Evolutionary conservation across 2,797 vertebrate genomes (phyloP), one percentile per base, ranked within the genome.

Genomic region (Sardinella longiceps): DNA sequence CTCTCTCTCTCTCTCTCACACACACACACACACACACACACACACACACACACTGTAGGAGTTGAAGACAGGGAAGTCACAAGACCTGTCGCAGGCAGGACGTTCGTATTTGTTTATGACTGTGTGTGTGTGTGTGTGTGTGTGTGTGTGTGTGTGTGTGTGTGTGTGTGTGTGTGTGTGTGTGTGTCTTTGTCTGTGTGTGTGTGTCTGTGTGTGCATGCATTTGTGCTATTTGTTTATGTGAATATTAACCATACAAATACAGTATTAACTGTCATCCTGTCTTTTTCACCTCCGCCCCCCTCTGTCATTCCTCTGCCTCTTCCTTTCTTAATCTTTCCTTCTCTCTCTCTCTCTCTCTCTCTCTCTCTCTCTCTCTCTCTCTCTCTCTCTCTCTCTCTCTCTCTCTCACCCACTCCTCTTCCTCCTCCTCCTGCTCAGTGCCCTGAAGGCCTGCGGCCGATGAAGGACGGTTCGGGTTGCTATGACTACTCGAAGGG

Each of bases 401-500:
- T 39, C 3, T 82, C 84, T 87, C 82, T 66, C 81, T 87, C 84
- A 12, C 30, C 77, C 9, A 63, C n/a, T 50, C 23, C 60, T 43
- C 33, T 11, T n/a, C 30, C 39, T 51, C 25, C 74, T 39, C 63
- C 25, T 63, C 28, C 90, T 48, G 0, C 50, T 86, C 92, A 99
- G 98, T 99, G 98, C 91, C 98, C 98, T 0, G 96, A 95, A 91
- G 98, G 98, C 80, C 94, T 99, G 90, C 95, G 94, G 85, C 98
- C 98, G 84, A 99, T 99, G 98, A 99, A 98, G 93, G 98, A 99
- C 0, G 97, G 97, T 85, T 98, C 97, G 0, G 98, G 98, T 88
- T 99, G 98, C 96, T 99, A 98, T 25, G 98, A 99, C 92, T 98
- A 97, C 94, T 97, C 97, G 85, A 96, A 96, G 92, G 98, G 98